Conservation (phyloP, 2,113 vertebrate species). For the Cepphus grylle region DNA sequence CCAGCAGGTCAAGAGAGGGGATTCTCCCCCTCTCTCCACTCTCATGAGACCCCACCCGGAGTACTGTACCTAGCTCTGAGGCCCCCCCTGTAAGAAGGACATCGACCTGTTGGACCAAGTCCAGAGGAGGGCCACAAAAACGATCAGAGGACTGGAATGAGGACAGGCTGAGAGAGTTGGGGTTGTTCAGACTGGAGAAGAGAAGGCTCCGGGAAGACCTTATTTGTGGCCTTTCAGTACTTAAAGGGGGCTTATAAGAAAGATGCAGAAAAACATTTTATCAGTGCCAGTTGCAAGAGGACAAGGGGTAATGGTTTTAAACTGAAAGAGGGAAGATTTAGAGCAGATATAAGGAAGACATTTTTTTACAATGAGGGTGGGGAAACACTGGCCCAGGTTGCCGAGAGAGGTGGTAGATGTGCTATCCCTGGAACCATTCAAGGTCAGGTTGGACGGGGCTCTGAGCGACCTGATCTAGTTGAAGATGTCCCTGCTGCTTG, state of each 20-base stretch:
- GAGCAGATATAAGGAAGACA: neutral
- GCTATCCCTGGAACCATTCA: neutral
- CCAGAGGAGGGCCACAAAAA: neutral
- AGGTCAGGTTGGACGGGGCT: neutral
- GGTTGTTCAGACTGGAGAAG: neutral
- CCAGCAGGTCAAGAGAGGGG: neutral
- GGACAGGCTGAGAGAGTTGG: neutral
- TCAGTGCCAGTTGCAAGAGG: neutral
- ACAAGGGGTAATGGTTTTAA: neutral
- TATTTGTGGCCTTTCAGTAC: neutral
- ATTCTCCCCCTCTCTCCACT: neutral
- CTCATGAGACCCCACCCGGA: neutral
- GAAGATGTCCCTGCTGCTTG: neutral
- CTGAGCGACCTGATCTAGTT: neutral
- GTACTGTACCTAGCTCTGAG: neutral
- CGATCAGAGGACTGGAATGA: neutral
- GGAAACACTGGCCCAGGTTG: neutral
- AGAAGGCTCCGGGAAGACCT: neutral
- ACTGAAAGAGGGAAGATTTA: neutral
- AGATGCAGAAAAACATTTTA: neutral
- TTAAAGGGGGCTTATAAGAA: neutral
- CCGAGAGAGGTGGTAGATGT: neutral
- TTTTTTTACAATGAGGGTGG: neutral
- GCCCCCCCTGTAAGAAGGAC: neutral
- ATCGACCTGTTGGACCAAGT: neutral